Evolutionary conservation across 2,797 vertebrate genomes (phyloP), one percentile per base, ranked within the genome.

Genomic region (Bothrops alternatus): DNA sequence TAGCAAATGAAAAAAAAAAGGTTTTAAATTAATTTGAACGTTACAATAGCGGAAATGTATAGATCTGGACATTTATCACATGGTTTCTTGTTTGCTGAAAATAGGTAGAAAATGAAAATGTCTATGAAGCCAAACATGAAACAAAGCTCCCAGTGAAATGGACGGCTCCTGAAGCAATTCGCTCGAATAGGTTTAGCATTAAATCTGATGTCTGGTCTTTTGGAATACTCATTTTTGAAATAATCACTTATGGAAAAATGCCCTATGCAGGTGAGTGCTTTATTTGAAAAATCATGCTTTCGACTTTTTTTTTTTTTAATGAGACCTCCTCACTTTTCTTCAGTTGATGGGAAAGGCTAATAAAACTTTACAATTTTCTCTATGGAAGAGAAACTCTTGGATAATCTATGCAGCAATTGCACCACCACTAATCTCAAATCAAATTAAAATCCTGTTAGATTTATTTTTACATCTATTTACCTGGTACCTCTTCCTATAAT

Each of bases 191-290:
- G 96, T 99, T 99, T 97, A 98, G 96, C 92, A 97, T 99, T 96
- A 99, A 99, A 95, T 99, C 99, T 0, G 99, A 99, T 60, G 97
- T 99, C 60, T 99, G 99, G 99, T 99, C 99, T 37, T 99, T 99
- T 96, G 99, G 99, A 82, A 97, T 99, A 95, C 97, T 99, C 94
- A 97, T 99, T 88, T 98, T 98, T 96, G 99, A 99, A 98, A 99
- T 99, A 96, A 96, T 99, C 95, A 99, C 99, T 26, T 99, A 98
- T 0, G 99, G 99, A 92, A 98, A 99, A 97, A 98, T 97, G 97
- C 99, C 99, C 7, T 99, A 99, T 32, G 97, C 97, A 94, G 96
- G 99, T 99, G 97, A 98, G 98, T 96, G 65, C 92, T 94, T 95
- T 91, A 89, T 93, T 88, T 69, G 92, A 63, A 93, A 53, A 95